Conservation (phyloP, 2,797 vertebrate species). For the Selene dorsalis region DNA sequence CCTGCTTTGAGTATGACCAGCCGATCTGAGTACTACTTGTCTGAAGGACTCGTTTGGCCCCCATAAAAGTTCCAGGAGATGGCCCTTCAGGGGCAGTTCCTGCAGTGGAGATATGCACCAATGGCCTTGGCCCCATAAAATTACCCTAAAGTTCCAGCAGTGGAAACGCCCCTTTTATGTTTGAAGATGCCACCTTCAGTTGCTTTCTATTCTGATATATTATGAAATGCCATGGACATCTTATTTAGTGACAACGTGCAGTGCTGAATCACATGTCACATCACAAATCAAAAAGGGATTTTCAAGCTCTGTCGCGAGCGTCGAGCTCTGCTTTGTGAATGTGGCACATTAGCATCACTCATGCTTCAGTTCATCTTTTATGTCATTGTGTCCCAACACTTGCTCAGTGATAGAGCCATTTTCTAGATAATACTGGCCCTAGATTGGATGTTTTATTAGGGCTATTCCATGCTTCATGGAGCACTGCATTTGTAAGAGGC, state of each 20-base stretch:
- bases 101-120: too few species aligned
- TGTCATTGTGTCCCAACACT: conserved; percentile 56
- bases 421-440: conserved; percentile 72
- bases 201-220: conserved; percentile 58
- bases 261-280: conserved; percentile 73
- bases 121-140: too few species aligned
- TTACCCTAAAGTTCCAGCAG: too few species aligned
- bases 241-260: conserved; percentile 84
- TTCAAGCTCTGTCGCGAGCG: conserved; percentile 85
- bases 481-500: conserved; percentile 75
- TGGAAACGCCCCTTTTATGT: too few species aligned
- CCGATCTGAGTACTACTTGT: too few species aligned
- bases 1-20: too few species aligned
- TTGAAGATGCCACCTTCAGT: too few species aligned
- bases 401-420: conserved; percentile 69
- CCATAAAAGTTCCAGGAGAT: too few species aligned
- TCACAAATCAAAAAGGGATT: conserved; percentile 94
- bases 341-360: conserved; percentile 80
- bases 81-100: too few species aligned
- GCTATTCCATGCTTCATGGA: conserved; percentile 74
- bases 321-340: conserved; percentile 82
- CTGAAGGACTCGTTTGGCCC: too few species aligned
- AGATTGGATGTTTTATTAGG: conserved; percentile 82
- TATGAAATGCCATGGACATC: conserved; percentile 25
- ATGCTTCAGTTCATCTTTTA: conserved; percentile 59